phyloP scores from a whole-genome alignment of 1,140 invertebrate species.

The Cyphomyrmex costatus region DNA sequence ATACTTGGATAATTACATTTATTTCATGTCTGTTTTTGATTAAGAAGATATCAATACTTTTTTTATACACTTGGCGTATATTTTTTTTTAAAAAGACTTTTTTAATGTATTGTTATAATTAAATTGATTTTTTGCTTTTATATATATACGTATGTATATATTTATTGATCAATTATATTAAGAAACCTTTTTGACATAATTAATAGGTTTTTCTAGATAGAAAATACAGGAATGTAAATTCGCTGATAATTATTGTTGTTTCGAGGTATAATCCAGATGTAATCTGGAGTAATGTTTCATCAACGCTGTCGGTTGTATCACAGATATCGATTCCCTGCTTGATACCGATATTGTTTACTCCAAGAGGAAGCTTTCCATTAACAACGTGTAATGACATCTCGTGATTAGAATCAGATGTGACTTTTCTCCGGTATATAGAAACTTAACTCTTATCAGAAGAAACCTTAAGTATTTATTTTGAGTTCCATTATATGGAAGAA shows the following conservation, averaged over 20 bases:
- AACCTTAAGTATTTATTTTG: not conserved
- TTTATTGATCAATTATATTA: not conserved
- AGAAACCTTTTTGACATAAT: not conserved
- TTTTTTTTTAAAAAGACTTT: too few species aligned
- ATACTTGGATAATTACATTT: too few species aligned
- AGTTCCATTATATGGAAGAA: not conserved
- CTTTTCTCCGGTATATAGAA: not conserved
- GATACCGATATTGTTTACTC: constrained; percentile 54
- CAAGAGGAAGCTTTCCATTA: constrained; percentile 48
- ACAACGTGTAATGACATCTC: constrained; percentile 17
- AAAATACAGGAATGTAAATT: not conserved
- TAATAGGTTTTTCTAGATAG: not conserved
- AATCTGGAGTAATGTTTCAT: constrained; percentile 51
- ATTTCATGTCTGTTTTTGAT: too few species aligned
- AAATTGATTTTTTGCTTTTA: not conserved
- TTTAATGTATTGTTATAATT: constrained; percentile 2
- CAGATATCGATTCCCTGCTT: constrained; percentile 45
- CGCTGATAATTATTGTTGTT: not conserved
- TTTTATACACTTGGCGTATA: too few species aligned
- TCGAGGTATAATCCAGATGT: constrained; percentile 20
- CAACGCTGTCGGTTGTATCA: not conserved
- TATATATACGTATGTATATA: not conserved
- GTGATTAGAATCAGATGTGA: constrained; percentile 45
- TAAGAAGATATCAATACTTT: too few species aligned
- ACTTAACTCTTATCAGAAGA: not conserved